Base-by-base conservation (phyloP, 2,888 invertebrate genomes). In the Cylindroiulus punctatus region DNA sequence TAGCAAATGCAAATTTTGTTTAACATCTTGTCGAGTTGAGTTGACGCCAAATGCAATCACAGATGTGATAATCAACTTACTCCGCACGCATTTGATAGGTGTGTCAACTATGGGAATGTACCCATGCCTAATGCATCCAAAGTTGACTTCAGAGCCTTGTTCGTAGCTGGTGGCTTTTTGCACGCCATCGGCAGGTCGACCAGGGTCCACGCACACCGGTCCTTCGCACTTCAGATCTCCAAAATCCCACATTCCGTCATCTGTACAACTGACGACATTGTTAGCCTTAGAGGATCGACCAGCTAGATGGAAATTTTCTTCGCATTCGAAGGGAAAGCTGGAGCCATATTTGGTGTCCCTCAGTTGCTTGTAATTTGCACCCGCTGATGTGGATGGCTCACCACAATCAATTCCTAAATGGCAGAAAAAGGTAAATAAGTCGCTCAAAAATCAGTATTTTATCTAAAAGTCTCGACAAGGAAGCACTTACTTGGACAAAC, bases 171-270 rank as follows among this genome's bases (percentile, higher is more conserved):
- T 90, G 81, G 98, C 93, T 65, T 95, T 91, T 92, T 98, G 98
- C 88, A 93, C 93, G 32, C 98, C 98, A 91, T 98, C 98, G 87
- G 96, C 95, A 0, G 98, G 98, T 89, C 97, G 93, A 0, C 98
- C 97, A 0, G 98, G 98, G 91, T 98, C 98, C 91, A 96, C 96
- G 90, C 98, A 98, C 0, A 98, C 98, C 3, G 98, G 98, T 30
- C 98, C 98, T 92, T 98, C 98, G 90, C 99, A 99, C 86, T 97
- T 93, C 85, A 99, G 92, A 90, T 97, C 97, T 42, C 98, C 98
- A 90, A 98, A 98, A 92, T 98, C 98, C 99, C 99, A 99, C 88
- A 96, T 95, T 1, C 97, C 97, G 90, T 97, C 97, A 0, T 95
- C 95, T 92, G 96, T 95, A 91, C 98, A 98, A 88, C 95, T 93